Percentiles rank a stretch among this genome's conserved stretches.
Evolutionary conservation across 2,888 invertebrate genomes (phyloP).

Genomic region (Ophion slaviceki): DNA sequence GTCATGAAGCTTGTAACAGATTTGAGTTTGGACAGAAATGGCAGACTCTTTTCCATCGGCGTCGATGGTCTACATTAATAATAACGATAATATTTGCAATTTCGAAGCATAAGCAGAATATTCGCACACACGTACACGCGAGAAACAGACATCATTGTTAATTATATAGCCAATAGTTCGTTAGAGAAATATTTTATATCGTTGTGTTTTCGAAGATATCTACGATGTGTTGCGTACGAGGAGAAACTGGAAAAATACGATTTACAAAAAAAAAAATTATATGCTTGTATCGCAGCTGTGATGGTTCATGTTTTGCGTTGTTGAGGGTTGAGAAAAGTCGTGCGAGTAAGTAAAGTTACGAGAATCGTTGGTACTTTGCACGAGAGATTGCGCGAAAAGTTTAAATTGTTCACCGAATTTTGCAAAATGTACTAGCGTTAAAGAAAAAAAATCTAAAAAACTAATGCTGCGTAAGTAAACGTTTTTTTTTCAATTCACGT

Average conservation of each 20-base stretch:
- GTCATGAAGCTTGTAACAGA: neutral
- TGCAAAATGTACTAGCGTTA: neutral
- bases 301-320: constrained; percentile 42
- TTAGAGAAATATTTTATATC: constrained; percentile 65
- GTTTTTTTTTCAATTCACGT: neutral
- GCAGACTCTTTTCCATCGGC: neutral
- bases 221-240: constrained; percentile 46
- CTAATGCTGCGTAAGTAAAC: neutral
- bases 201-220: constrained; percentile 64
- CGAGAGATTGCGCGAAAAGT: neutral
- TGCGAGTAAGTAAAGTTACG: constrained; percentile 35
- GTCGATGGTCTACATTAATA: neutral
- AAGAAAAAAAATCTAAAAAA: neutral
- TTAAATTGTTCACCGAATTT: neutral
- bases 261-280: constrained; percentile 25
- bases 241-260: constrained; percentile 21
- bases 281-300: constrained; percentile 53
- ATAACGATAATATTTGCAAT: neutral
- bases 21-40: neutral
- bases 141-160: constrained; percentile 46
- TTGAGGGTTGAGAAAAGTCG: constrained; percentile 24
- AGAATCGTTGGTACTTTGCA: constrained; percentile 45
- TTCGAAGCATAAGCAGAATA: constrained; percentile 8
- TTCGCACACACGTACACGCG: constrained; percentile 11
- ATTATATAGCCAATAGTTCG: constrained; percentile 55